These are phyloP conservation scores for Acrocera orbiculus DNA, from an alignment of 2,888 invertebrate genomes.

Conservation along the genomic window DNA sequence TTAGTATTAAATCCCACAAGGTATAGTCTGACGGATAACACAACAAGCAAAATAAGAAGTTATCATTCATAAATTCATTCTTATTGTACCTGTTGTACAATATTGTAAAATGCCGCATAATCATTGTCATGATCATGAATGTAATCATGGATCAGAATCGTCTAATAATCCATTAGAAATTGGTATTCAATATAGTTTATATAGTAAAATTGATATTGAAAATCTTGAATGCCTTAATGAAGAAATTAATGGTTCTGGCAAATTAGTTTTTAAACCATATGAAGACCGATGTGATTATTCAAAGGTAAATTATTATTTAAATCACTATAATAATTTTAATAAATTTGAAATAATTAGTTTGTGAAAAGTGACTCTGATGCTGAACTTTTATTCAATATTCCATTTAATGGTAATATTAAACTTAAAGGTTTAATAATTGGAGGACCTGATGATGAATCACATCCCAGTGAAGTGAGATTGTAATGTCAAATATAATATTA, in stretches of 20 bases:
- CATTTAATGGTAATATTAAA: conserved; percentile 90
- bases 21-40: no score
- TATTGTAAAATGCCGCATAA: conserved; percentile 30
- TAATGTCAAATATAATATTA: conserved; percentile 38
- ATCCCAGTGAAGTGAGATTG: conserved; percentile 77
- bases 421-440: conserved; percentile 82
- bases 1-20: no score
- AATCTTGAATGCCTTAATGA: conserved; percentile 88
- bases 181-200: conserved; percentile 46
- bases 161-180: conserved; percentile 26
- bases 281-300: conserved; percentile 61
- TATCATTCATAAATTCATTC: no score
- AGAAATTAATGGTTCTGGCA: conserved; percentile 66
- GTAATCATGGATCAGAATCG: conserved; percentile 27
- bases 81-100: no score
- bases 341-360: conserved; percentile 39
- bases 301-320: conserved; percentile 42
- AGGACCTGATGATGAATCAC: conserved; percentile 73
- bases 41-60: no score
- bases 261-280: conserved; percentile 81
- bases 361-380: conserved; percentile 94
- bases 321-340: background rate
- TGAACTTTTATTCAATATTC: conserved; percentile 90
- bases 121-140: conserved; percentile 23
- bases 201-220: conserved; percentile 71